A percentile compares a stretch with the other conserved stretches of the same genome.
Evolutionary conservation across 2,797 vertebrate species (phyloP).

Genomic region (Lemur catta): DNA sequence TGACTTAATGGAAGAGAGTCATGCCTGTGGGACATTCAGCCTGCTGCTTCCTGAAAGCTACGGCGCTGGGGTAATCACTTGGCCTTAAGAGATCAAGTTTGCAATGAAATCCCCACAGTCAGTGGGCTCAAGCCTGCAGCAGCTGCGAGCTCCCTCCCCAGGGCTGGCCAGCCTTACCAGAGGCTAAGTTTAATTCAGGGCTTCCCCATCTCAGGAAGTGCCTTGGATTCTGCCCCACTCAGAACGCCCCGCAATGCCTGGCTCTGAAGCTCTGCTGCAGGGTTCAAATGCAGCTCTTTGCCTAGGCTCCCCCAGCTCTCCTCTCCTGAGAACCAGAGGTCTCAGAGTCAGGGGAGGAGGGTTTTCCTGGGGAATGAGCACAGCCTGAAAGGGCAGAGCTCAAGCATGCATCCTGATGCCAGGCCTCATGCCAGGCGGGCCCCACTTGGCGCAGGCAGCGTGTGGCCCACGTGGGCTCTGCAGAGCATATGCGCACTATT

Average conservation of each 20-base stretch:
- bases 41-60: not conserved
- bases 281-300: not conserved
- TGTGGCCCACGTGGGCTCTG: not conserved
- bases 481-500: fast-evolving
- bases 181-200: not conserved
- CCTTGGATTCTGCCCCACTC: not conserved
- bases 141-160: not conserved
- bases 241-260: not conserved
- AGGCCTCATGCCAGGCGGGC: not conserved
- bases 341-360: not conserved
- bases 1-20: not conserved
- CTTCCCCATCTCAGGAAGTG: not conserved
- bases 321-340: not conserved
- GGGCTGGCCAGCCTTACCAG: not conserved
- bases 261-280: not conserved
- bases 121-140: not conserved
- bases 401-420: not conserved
- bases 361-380: not conserved
- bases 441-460: not conserved
- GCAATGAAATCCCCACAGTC: not conserved
- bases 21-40: not conserved
- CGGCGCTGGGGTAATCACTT: not conserved
- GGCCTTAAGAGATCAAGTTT: slow-evolving; percentile 6
- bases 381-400: not conserved
- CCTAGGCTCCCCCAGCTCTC: not conserved